A percentile compares a stretch with the other conserved stretches of the same genome.
Evolutionary conservation across 23 tunicate species (phyloP).

Genomic region (Trididemnum miniatum): DNA sequence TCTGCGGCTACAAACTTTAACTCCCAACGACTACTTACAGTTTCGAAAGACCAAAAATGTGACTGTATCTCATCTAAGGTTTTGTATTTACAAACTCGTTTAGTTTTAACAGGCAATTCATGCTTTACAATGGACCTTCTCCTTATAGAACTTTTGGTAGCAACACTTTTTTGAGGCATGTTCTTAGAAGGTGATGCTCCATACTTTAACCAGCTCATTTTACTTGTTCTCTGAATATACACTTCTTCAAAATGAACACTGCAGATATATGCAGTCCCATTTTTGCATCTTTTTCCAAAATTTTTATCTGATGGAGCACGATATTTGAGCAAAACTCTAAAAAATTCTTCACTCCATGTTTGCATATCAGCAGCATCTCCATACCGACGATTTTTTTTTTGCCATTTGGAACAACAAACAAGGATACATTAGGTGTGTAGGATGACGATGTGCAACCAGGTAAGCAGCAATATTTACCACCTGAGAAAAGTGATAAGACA

Average conservation of each 20-base stretch:
- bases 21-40: constrained; percentile 1
- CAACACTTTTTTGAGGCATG: neutral
- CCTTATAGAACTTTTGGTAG: neutral
- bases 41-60: neutral
- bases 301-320: neutral
- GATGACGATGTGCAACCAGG: constrained; percentile 19
- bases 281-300: neutral
- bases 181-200: neutral
- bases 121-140: neutral
- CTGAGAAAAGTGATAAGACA: neutral
- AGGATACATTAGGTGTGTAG: neutral
- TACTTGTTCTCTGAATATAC: neutral
- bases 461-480: constrained; percentile 14
- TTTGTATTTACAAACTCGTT: neutral
- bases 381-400: neutral
- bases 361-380: constrained; percentile 1
- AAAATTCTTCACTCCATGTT: neutral
- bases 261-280: neutral
- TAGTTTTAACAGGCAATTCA: neutral
- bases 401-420: neutral
- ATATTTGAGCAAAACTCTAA: neutral
- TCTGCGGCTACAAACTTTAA: neutral
- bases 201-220: neutral
- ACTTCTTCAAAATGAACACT: neutral
- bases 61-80: neutral